A percentile compares a stretch with the other conserved stretches of the same genome.
These are phyloP conservation scores for Acanthochromis polyacanthus DNA, from an alignment of 2,113 vertebrate genomes.

Conservation along the genomic window DNA sequence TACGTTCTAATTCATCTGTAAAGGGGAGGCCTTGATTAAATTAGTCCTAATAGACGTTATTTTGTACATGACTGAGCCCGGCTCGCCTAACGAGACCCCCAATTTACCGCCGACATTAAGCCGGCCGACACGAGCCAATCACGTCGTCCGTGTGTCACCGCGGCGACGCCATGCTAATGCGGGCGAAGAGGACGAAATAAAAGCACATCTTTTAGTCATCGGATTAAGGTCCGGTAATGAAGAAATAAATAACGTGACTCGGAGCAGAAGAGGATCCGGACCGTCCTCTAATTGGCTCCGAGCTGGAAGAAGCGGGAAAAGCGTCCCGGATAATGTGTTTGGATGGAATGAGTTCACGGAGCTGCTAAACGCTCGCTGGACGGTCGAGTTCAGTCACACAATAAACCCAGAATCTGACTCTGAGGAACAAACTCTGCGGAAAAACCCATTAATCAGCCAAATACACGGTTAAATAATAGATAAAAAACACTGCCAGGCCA, in stretches of 20 bases:
- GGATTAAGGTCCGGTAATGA: slow-evolving; percentile 76
- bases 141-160: slow-evolving; percentile 77
- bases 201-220: slow-evolving; percentile 81
- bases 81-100: slow-evolving; percentile 88
- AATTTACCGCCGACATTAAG: slow-evolving; percentile 92
- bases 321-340: slow-evolving; percentile 68
- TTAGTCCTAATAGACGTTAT: slow-evolving; percentile 98
- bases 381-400: too few species aligned
- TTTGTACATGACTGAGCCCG: slow-evolving; percentile 92
- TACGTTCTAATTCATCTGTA: slow-evolving; percentile 96
- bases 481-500: too few species aligned
- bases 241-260: slow-evolving; percentile 78
- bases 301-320: background rate
- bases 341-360: slow-evolving; percentile 76
- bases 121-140: slow-evolving; percentile 85
- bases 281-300: slow-evolving; percentile 70
- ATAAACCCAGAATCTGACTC: too few species aligned
- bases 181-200: slow-evolving; percentile 79
- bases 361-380: slow-evolving; percentile 58
- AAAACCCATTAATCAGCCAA: too few species aligned
- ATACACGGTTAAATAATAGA: too few species aligned
- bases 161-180: slow-evolving; percentile 87
- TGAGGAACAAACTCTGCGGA: too few species aligned
- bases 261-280: slow-evolving; percentile 56
- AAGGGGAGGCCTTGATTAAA: slow-evolving; percentile 95